Evolutionary conservation across 2,888 invertebrate genomes (phyloP).

Genomic region (Dascillus cervinus): DNA sequence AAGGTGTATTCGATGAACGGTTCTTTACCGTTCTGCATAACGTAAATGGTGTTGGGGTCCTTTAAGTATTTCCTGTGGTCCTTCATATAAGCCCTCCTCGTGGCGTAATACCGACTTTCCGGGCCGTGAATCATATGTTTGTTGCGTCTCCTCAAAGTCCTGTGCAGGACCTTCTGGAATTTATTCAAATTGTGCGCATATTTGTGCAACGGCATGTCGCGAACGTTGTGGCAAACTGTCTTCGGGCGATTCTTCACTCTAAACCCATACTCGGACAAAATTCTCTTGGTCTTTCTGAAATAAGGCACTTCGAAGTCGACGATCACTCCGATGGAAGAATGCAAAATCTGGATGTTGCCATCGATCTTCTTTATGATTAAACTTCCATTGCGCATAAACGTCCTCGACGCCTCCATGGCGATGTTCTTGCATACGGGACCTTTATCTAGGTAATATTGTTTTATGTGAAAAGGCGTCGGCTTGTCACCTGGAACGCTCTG

Average conservation of each 20-base stretch:
- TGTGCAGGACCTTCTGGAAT: constrained; percentile 11
- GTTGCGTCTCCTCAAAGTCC: constrained; percentile 9
- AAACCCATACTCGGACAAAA: neutral
- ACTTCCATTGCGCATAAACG: constrained; percentile 13
- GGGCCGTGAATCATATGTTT: constrained; percentile 12
- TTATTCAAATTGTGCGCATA: constrained; percentile 5
- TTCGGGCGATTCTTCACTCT: neutral
- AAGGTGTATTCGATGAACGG: constrained; percentile 11
- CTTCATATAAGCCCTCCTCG: constrained; percentile 6
- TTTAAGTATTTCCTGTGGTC: constrained; percentile 8
- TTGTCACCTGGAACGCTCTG: constrained; percentile 8
- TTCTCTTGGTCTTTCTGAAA: neutral
- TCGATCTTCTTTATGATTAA: constrained; percentile 13
- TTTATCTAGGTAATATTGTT: constrained; percentile 13
- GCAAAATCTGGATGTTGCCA: constrained; percentile 10
- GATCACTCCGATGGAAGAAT: constrained; percentile 7
- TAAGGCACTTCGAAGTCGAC: constrained; percentile 10
- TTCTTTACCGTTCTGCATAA: constrained; percentile 3
- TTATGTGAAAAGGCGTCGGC: constrained; percentile 8
- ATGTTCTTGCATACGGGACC: constrained; percentile 11
- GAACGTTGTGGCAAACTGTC: neutral
- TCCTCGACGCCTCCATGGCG: constrained; percentile 12
- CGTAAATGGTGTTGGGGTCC: constrained; percentile 9
- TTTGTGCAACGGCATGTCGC: constrained; percentile 6
- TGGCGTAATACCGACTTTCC: constrained; percentile 10